Percentiles rank a stretch among this genome's conserved stretches.
These are phyloP conservation scores for Ivindomyrus marchei DNA, from an alignment of 2,113 vertebrate species.

Conservation along the genomic window DNA sequence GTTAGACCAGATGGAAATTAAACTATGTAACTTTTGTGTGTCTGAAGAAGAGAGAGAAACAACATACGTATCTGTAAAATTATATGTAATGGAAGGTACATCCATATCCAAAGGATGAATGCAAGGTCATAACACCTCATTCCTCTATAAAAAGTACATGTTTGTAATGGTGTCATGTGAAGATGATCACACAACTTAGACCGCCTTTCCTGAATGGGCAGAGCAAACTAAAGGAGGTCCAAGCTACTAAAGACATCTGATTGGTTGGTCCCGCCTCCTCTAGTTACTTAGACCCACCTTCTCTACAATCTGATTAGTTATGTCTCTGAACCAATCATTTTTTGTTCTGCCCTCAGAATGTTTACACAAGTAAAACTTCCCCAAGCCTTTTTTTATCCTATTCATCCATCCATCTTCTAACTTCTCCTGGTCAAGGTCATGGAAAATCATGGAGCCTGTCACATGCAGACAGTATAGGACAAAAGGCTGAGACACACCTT, in stretches of 20 bases:
- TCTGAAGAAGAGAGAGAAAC: no score
- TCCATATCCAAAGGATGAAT: background rate
- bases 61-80: background rate
- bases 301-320: no score
- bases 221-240: no score
- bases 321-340: no score
- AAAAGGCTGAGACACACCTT: background rate
- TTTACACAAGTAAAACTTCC: no score
- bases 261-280: no score
- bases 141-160: background rate
- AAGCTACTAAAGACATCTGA: no score
- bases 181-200: background rate
- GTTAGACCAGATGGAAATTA: no score
- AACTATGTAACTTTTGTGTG: no score
- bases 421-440: background rate
- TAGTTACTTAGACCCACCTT: no score
- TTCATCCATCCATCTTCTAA: background rate
- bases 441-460: background rate
- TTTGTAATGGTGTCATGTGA: background rate
- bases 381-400: background rate
- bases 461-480: background rate
- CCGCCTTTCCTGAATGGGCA: background rate
- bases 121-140: background rate
- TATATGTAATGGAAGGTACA: background rate
- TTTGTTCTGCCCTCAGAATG: no score